Conservation (phyloP, 1,140 invertebrate genomes). For the Brachionus manjavacas region DNA sequence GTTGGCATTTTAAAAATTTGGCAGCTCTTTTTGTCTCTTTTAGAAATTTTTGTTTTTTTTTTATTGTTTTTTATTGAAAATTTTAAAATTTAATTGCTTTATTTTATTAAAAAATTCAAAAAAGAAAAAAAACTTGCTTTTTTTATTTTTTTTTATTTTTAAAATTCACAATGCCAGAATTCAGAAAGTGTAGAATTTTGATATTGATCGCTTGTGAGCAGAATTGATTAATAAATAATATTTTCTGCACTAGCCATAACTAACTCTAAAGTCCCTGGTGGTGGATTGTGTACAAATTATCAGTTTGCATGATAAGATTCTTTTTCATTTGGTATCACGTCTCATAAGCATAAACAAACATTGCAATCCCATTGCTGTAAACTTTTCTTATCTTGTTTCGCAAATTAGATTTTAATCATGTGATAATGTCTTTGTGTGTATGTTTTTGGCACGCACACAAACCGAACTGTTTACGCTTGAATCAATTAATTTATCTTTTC, state of each 20-base stretch:
- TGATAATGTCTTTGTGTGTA: conserved; percentile 9
- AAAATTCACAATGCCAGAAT: too few relatives aligned
- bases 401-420: conserved; percentile 13
- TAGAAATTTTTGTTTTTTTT: too few relatives aligned
- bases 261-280: background rate
- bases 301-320: background rate
- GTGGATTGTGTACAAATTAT: background rate
- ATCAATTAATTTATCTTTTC: background rate
- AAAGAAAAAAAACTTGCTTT: too few relatives aligned
- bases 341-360: background rate
- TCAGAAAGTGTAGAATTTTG: too few relatives aligned
- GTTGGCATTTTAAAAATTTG: too few relatives aligned
- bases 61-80: too few relatives aligned
- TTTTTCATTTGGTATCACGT: background rate
- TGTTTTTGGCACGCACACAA: background rate
- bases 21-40: too few relatives aligned
- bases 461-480: background rate
- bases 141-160: too few relatives aligned
- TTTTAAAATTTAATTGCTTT: too few relatives aligned
- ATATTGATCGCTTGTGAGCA: background rate
- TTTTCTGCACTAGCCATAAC: background rate
- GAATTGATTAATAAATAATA: too few relatives aligned
- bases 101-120: too few relatives aligned
- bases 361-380: background rate
- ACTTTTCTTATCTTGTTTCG: background rate